Base-by-base conservation (phyloP, 2,888 invertebrate species). In the Scelioninae gen. 1 region DNA sequence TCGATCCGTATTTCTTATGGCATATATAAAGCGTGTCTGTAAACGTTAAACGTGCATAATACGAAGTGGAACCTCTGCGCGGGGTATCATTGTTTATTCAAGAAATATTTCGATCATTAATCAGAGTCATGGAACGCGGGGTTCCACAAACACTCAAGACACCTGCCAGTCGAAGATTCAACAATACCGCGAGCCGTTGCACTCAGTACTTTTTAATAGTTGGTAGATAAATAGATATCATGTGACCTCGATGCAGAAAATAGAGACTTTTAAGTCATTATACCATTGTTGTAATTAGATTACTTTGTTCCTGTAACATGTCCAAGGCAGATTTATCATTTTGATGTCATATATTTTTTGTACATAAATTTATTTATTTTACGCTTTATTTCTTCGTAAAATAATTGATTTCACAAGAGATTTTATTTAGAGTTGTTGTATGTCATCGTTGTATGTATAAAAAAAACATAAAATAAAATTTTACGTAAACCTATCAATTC, bases 101-200 rank as follows among this genome's bases (percentile, higher is more conserved):
- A 89, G 87, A 91, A 90, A 89, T 90, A 91, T 90, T 88, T 88
- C 86, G 86, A 85, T 89, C 89, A 89, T 91, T 90, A 90, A 90
- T 91, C 90, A 90, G 87, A 87, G 87, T 84, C 84, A 84, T 84
- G 82, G 40, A 69, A 83, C 84, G 68, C 83, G 83, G 82, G 78
- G 63, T 49, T 81, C 51, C 74, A 74, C 65, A 68, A 69, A 82
- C 77, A 79, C 77, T 77, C 79, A 69, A 78, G 83, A 82, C 86
- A 85, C 85, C 85, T 86, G 85, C 85, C 81, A 72, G 69, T 76
- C 77, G 79, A 77, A 77, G 75, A 71, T 83, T 71, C 49, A 72
- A 74, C 75, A 77, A 79, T 85, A 85, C 81, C 82, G 79, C 74
- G 79, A 84, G 80, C 74, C 81, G 79, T 82, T 66, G 69, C 82